phyloP scores from a whole-genome alignment of 2,797 vertebrate genomes.

The Malacoraja senta region DNA sequence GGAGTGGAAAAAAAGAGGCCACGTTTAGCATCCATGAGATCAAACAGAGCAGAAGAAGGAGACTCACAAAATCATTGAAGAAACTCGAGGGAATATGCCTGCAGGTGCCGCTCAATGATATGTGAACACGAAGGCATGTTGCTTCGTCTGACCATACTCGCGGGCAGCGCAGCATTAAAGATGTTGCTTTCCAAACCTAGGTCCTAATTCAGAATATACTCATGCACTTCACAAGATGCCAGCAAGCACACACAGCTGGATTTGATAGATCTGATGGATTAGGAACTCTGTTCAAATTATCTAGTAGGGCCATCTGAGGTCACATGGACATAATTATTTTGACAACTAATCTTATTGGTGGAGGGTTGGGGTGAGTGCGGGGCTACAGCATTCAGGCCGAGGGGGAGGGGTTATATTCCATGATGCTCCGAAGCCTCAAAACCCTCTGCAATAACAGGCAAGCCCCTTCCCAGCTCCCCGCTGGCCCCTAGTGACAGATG shows the following conservation, averaged over 20 bases:
- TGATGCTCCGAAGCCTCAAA: slow-evolving; percentile 61
- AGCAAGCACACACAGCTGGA: slow-evolving; percentile 17
- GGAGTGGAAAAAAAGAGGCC: background rate
- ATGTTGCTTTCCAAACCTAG: background rate
- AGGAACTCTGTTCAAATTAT: slow-evolving; percentile 24
- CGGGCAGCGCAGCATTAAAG: background rate
- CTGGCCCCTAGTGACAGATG: background rate
- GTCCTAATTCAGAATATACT: background rate
- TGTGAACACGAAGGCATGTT: background rate
- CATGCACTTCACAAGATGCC: background rate
- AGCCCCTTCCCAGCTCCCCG: slow-evolving; percentile 45
- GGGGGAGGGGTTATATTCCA: background rate
- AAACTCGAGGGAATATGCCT: background rate
- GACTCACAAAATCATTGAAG: background rate
- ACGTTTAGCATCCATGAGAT: background rate
- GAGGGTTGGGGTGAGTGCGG: too few species aligned
- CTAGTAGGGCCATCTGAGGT: slow-evolving; percentile 5
- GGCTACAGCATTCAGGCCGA: background rate
- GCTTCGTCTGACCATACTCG: background rate
- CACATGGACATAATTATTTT: slow-evolving; percentile 28
- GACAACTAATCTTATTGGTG: background rate
- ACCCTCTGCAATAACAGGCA: slow-evolving; percentile 60
- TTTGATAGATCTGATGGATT: background rate
- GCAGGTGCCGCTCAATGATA: background rate
- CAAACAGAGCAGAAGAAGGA: background rate